Evolutionary conservation across 2,113 vertebrate species (phyloP).

Genomic region (Bungarus multicinctus): DNA sequence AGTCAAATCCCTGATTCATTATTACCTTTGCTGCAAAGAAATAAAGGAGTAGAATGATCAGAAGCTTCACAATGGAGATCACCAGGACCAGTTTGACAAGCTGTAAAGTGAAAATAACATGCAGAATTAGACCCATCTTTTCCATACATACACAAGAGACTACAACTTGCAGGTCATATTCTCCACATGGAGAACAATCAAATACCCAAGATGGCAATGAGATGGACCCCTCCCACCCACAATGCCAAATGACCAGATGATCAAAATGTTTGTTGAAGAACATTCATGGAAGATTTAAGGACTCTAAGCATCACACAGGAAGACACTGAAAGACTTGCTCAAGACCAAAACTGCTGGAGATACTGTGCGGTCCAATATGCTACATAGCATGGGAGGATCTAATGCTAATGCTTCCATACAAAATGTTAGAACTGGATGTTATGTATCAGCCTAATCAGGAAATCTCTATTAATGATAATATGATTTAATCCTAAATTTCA

Average conservation of each 20-base stretch:
- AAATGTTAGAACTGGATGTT: background rate
- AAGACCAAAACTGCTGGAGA: background rate
- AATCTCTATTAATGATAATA: background rate
- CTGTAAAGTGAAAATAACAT: conserved; percentile 31
- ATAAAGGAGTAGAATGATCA: conserved; percentile 47
- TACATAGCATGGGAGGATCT: background rate
- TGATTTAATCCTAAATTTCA: background rate
- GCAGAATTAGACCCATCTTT: background rate
- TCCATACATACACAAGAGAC: background rate
- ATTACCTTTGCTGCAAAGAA: conserved; percentile 60
- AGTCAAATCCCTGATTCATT: accelerated
- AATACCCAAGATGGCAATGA: too few relatives aligned
- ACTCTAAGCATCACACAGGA: too few relatives aligned
- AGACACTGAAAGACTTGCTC: too few relatives aligned
- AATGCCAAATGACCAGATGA: too few relatives aligned
- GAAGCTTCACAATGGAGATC: conserved; percentile 42
- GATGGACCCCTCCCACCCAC: too few relatives aligned
- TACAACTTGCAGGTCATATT: too few relatives aligned
- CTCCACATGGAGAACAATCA: background rate
- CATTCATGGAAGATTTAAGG: too few relatives aligned
- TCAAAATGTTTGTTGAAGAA: too few relatives aligned
- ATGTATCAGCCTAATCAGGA: background rate
- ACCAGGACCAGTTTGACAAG: conserved; percentile 62
- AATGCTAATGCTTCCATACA: background rate
- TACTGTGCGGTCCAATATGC: background rate